Conservation (phyloP, 2,113 vertebrate genomes). For the Mixornis gularis region DNA sequence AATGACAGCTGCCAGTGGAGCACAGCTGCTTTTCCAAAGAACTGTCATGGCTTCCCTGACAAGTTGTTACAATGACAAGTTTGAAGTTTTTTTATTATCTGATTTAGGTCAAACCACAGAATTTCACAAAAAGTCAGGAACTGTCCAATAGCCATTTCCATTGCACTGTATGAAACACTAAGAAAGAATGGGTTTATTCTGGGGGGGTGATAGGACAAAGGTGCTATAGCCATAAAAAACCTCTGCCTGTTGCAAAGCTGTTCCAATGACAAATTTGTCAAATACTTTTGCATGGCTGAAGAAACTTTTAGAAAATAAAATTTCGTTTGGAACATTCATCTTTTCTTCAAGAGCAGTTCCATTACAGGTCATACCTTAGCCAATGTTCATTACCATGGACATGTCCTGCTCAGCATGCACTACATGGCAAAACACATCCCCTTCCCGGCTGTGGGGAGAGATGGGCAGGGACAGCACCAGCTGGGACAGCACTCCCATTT, state of each 20-base stretch:
- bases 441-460: neutral
- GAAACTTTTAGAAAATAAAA: neutral
- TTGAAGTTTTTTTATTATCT: neutral
- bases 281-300: neutral
- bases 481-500: rapidly evolving
- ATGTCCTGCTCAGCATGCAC: neutral
- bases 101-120: neutral
- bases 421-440: neutral
- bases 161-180: neutral
- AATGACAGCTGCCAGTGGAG: neutral
- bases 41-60: neutral
- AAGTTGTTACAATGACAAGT: neutral
- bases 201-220: neutral
- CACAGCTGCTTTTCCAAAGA: neutral
- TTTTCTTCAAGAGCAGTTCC: neutral
- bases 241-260: neutral
- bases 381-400: rapidly evolving
- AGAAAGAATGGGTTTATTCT: neutral
- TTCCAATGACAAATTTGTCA: neutral
- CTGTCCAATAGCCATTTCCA: neutral
- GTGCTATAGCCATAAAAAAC: neutral
- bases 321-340: neutral
- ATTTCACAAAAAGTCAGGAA: neutral
- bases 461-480: neutral
- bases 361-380: neutral